Percentiles rank a stretch among this genome's conserved stretches.
Conservation (phyloP, 2,113 vertebrate species). For the Caloenas nicobarica region DNA sequence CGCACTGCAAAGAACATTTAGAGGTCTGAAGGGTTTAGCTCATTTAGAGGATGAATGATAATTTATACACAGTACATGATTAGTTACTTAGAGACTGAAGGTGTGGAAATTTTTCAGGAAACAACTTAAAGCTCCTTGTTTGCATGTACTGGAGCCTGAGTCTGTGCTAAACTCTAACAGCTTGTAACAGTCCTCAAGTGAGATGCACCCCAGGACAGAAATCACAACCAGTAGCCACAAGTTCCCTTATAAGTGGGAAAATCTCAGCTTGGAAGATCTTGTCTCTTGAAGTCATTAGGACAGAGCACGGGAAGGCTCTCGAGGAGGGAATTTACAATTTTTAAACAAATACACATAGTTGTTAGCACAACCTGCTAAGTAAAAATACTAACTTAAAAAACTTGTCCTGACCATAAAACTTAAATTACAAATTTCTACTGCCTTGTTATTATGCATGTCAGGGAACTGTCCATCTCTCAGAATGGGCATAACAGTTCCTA, state of each 20-base stretch:
- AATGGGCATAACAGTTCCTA: not conserved
- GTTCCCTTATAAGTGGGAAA: not conserved
- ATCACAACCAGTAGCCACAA: not conserved
- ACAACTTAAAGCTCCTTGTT: not conserved
- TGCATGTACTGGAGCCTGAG: not conserved
- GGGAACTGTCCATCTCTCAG: not conserved
- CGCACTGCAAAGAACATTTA: not conserved
- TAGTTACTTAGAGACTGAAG: not conserved
- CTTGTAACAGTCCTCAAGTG: not conserved
- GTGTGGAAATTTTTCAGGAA: not conserved
- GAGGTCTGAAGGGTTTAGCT: not conserved
- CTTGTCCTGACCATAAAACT: not conserved
- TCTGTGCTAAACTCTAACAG: not conserved
- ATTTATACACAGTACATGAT: not conserved
- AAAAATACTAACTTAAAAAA: not conserved
- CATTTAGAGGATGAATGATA: not conserved
- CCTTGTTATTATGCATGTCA: fast-evolving
- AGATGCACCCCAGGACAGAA: not conserved
- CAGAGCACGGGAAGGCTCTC: not conserved
- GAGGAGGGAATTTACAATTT: not conserved
- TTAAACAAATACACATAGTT: not conserved
- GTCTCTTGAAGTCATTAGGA: not conserved
- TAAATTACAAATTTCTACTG: not conserved
- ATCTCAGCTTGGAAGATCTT: not conserved
- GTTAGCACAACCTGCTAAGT: not conserved